Evolutionary conservation across 2,888 invertebrate genomes (phyloP).

Genomic region (Drepanosiphum platanoidis): DNA sequence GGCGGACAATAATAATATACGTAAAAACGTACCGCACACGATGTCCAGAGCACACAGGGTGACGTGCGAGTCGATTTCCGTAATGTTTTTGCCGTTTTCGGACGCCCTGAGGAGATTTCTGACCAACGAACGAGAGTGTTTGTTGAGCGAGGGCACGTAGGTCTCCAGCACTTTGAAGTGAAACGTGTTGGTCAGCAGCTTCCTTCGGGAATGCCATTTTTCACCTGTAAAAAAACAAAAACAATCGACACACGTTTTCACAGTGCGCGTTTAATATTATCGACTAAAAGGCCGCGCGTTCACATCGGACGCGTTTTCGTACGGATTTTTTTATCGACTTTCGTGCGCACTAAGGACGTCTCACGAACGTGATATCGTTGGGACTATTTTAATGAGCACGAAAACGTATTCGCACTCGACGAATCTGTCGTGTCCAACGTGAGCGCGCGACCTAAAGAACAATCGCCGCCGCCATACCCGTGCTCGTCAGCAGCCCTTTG

Average conservation of each 20-base stretch:
- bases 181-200: constrained; percentile 76
- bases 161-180: constrained; percentile 78
- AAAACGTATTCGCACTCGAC: too few relatives aligned
- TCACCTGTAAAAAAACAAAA: constrained; percentile 48
- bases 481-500: constrained; percentile 63
- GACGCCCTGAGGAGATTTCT: constrained; percentile 68
- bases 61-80: not conserved
- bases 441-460: too few relatives aligned
- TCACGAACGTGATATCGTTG: too few relatives aligned
- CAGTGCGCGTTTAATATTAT: not conserved
- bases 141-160: constrained; percentile 74
- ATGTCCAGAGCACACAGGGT: constrained; percentile 62
- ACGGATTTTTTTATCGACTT: too few relatives aligned
- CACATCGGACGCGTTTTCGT: too few relatives aligned
- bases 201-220: constrained; percentile 74
- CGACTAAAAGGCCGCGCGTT: too few relatives aligned
- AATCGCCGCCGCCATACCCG: constrained; percentile 53
- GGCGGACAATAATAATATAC: too few relatives aligned
- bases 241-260: not conserved
- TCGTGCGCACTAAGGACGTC: too few relatives aligned
- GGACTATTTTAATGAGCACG: too few relatives aligned
- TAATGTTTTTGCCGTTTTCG: not conserved
- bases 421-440: too few relatives aligned
- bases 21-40: constrained; percentile 61
- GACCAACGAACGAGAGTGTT: constrained; percentile 71